phyloP scores from a whole-genome alignment of 2,113 vertebrate species.

The Pleuronectes platessa region DNA sequence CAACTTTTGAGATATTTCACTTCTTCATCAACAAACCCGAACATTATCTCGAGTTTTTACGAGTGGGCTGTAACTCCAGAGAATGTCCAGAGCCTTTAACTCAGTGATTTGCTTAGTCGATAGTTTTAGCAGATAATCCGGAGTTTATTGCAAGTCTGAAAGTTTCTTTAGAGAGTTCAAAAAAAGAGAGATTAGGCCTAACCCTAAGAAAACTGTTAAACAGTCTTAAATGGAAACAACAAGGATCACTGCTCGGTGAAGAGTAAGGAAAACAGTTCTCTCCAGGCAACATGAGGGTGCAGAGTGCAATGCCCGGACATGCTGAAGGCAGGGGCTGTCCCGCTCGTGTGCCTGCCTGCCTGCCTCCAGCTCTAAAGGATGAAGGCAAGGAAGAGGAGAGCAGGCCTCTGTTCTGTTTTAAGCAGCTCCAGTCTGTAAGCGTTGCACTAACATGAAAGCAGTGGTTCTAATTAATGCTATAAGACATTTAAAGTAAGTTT shows the following conservation, averaged over 20 bases:
- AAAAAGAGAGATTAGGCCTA: not conserved
- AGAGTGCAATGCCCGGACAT: constrained; percentile 55
- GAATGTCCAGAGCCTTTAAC: too few relatives aligned
- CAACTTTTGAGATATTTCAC: too few relatives aligned
- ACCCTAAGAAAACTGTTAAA: not conserved
- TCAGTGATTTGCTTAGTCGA: too few relatives aligned
- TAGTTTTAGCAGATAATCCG: too few relatives aligned
- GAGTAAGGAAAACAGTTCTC: constrained; percentile 26
- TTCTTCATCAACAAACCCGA: too few relatives aligned
- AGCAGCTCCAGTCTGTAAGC: constrained; percentile 4
- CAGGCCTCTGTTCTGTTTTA: not conserved
- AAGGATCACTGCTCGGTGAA: constrained; percentile 19
- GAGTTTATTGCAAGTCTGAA: too few relatives aligned
- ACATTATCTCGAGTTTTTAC: too few relatives aligned
- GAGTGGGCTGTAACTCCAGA: too few relatives aligned
- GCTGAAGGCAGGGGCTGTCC: constrained; percentile 59
- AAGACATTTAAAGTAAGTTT: not conserved
- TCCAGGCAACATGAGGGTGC: constrained; percentile 9
- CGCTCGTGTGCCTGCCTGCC: constrained; percentile 36
- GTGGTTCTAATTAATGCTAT: not conserved
- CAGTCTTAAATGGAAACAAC: not conserved
- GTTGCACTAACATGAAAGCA: not conserved
- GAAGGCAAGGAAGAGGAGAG: constrained; percentile 7
- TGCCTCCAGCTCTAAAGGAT: constrained; percentile 47
- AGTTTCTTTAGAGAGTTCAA: not conserved